Base-by-base conservation (phyloP, 2,888 invertebrate species). In the Hyalella azteca region DNA sequence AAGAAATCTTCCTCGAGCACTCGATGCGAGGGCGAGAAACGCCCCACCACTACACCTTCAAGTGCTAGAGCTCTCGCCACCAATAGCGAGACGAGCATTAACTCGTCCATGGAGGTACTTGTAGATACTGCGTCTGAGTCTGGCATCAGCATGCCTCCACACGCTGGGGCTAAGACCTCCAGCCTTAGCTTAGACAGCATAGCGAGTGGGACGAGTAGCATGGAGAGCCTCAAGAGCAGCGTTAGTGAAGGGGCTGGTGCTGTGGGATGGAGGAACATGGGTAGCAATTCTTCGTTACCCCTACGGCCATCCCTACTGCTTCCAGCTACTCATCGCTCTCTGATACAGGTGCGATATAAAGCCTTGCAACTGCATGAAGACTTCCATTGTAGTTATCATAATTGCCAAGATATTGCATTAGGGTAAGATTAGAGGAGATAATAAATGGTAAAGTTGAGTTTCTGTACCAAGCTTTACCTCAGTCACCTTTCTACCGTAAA, bases 221-320 rank as follows among this genome's bases (percentile, higher is more conserved):
- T 95, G 92, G 95, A 95, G 87, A 95, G 95, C 79, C 89, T 95
- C 84, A 91, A 94, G 84, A 94, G 94, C 88, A 94, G 94, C 87
- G 94, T 94, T 80, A 95, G 95, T 87, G 95, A 95, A 88, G 80
- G 80, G 11, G 79, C 80, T 19, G 59, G 78, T 39, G 78, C 76
- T 60, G 80, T 79, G 48, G 40, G 41, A 40, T 84, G 81, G 77
- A 79, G 80, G 54, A 84, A 81, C 75, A 54, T 81, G 76, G 83
- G 83, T 19, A 83, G 83, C 48, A 81, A 84, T 48, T 82, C 82
- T 3, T 84, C 84, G 60, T 77, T 83, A 40, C 78, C 81, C 32
- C 60, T 81, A 13, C 79, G 84, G 36, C 84, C 84, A n/a, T 81
- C 79, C 40, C 79, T 82, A 11, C 82, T 81, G 48, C 76, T 82